Evolutionary conservation across 2,888 invertebrate genomes (phyloP).

Genomic region (Sphaerophoria taeniata): DNA sequence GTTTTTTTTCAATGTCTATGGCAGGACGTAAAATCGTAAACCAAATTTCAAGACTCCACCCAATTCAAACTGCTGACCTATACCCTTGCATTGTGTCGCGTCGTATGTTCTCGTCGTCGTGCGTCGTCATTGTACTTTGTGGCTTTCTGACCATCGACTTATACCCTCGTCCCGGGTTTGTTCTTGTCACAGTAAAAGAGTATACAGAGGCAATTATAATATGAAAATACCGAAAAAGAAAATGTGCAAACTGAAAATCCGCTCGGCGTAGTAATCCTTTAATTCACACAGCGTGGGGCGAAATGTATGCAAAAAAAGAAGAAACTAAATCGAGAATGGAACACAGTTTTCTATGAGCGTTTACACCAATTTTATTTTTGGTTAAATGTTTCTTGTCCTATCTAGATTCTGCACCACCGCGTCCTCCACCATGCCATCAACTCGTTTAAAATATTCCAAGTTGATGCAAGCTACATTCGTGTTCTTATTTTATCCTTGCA

Average conservation of each 20-base stretch:
- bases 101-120: background rate
- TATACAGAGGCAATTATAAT: slow-evolving; percentile 19
- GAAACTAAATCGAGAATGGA: slow-evolving; percentile 49
- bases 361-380: slow-evolving; percentile 68
- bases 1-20: background rate
- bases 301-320: background rate
- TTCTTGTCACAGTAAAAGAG: slow-evolving; percentile 9
- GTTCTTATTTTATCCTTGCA: slow-evolving; percentile 5
- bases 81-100: background rate
- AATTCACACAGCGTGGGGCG: slow-evolving; percentile 69
- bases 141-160: slow-evolving; percentile 67
- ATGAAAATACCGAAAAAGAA: slow-evolving; percentile 49
- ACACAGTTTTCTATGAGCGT: slow-evolving; percentile 66
- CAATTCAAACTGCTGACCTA: background rate
- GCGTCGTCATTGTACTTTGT: slow-evolving; percentile 55
- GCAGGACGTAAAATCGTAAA: background rate
- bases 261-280: slow-evolving; percentile 66
- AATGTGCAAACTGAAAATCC: slow-evolving; percentile 49
- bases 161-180: slow-evolving; percentile 24
- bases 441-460: slow-evolving; percentile 21
- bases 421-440: background rate
- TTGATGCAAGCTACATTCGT: slow-evolving; percentile 35
- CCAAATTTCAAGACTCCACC: slow-evolving; percentile 1
- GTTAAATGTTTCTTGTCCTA: slow-evolving; percentile 64
- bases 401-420: slow-evolving; percentile 41